Percentiles rank a stretch among this genome's conserved stretches.
These are phyloP conservation scores for Mus caroli DNA, from an alignment of 2,797 vertebrate species.

Conservation along the genomic window DNA sequence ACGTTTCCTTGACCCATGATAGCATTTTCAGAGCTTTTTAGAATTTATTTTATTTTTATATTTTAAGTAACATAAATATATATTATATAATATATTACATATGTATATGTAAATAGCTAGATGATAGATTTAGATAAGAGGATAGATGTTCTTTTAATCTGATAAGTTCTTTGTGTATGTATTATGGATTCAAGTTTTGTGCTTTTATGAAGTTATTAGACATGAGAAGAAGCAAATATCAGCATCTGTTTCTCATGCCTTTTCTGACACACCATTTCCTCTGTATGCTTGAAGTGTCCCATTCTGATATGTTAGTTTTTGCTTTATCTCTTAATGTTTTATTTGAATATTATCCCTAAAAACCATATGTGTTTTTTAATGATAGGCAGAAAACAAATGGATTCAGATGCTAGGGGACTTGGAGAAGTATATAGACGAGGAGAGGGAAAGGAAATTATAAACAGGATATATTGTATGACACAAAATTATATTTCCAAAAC, in stretches of 20 bases:
- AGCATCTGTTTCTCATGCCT: background rate
- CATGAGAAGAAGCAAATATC: background rate
- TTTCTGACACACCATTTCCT: background rate
- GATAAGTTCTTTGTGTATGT: too few species aligned
- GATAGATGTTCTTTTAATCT: too few species aligned
- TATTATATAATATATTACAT: too few species aligned
- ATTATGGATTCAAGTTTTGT: background rate
- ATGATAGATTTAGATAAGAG: too few species aligned
- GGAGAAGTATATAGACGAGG: background rate
- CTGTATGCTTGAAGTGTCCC: background rate
- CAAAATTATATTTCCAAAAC: background rate
- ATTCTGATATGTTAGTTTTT: background rate
- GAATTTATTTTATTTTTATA: too few species aligned
- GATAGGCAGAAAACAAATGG: background rate
- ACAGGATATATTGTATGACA: background rate
- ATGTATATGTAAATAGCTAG: too few species aligned
- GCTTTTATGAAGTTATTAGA: background rate
- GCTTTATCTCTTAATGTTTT: background rate
- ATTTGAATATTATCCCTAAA: background rate
- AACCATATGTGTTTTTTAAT: background rate
- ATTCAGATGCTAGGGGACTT: background rate
- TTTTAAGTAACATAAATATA: too few species aligned
- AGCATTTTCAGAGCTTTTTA: too few species aligned
- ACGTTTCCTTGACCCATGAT: too few species aligned
- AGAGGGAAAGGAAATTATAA: background rate